These are phyloP conservation scores for Drosophila nr. fundita DNA, from an alignment of 2,888 invertebrate species.

Conservation along the genomic window DNA sequence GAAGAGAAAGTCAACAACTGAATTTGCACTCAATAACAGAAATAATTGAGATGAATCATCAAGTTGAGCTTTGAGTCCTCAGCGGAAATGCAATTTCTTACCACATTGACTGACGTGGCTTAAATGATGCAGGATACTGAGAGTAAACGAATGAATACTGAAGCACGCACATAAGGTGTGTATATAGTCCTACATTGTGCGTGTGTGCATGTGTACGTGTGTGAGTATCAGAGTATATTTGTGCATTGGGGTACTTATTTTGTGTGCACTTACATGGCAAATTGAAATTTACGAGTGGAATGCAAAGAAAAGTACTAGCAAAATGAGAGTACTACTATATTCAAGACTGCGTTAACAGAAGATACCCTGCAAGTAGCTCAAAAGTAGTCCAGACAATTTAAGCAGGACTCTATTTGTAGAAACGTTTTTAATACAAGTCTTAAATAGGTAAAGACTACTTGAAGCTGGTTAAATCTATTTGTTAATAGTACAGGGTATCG, in stretches of 20 bases:
- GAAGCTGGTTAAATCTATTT: neutral
- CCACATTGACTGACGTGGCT: slow-evolving; percentile 26
- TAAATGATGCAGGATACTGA: slow-evolving; percentile 18
- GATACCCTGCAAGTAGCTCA: slow-evolving; percentile 2
- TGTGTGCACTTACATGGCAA: slow-evolving; percentile 54
- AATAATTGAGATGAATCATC: slow-evolving; percentile 43
- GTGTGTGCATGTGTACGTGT: slow-evolving; percentile 4
- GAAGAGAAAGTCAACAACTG: slow-evolving; percentile 61
- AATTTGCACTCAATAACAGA: slow-evolving; percentile 22
- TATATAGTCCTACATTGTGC: neutral
- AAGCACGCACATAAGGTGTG: slow-evolving; percentile 24
- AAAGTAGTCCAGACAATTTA: neutral
- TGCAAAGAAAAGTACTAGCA: slow-evolving; percentile 27
- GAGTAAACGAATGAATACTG: slow-evolving; percentile 41
- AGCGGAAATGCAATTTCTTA: slow-evolving; percentile 54
- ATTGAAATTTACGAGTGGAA: slow-evolving; percentile 71
- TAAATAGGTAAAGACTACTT: neutral
- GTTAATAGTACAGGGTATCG: neutral
- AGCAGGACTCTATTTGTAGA: neutral
- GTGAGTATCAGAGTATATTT: slow-evolving; percentile 11
- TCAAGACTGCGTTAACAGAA: neutral
- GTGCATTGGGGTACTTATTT: slow-evolving; percentile 21
- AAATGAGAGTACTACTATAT: slow-evolving; percentile 1
- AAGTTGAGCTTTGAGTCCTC: slow-evolving; percentile 13
- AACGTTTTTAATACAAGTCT: neutral